Percentiles rank a stretch among this genome's conserved stretches.
phyloP scores from a whole-genome alignment of 2,888 invertebrate species.

The Hypsopygia costalis region DNA sequence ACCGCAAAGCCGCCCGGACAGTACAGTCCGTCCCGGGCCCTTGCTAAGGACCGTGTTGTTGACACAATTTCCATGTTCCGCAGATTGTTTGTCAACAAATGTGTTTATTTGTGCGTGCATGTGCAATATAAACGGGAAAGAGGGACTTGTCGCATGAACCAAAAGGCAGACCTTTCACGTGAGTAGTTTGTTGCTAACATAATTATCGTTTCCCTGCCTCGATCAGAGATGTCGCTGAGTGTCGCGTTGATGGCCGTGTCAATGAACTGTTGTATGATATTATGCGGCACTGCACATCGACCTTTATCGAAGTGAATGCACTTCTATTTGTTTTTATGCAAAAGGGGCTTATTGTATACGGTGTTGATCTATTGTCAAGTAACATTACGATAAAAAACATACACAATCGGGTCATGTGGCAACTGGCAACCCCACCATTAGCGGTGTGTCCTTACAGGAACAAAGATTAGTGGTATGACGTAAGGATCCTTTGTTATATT shows the following conservation, averaged over 20 bases:
- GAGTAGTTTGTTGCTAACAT: constrained; percentile 48
- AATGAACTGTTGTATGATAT: constrained; percentile 53
- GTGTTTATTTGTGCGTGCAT: constrained; percentile 43
- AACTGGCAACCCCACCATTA: too few relatives aligned
- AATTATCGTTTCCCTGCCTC: constrained; percentile 31
- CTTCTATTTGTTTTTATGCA: constrained; percentile 28
- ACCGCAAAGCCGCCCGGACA: constrained; percentile 45
- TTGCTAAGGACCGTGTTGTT: constrained; percentile 54
- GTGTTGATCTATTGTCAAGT: background rate
- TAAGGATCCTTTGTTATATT: too few relatives aligned
- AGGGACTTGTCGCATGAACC: constrained; percentile 36
- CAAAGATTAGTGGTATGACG: too few relatives aligned
- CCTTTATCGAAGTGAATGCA: constrained; percentile 39
- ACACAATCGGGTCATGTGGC: background rate
- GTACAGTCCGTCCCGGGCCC: constrained; percentile 71
- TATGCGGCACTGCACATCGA: constrained; percentile 31
- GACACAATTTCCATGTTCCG: constrained; percentile 43
- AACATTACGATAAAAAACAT: background rate
- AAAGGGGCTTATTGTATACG: constrained; percentile 14
- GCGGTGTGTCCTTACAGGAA: too few relatives aligned
- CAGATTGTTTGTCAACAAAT: constrained; percentile 51
- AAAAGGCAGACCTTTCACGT: constrained; percentile 48
- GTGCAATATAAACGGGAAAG: constrained; percentile 40
- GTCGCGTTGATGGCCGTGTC: constrained; percentile 48
- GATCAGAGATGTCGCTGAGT: constrained; percentile 67